Evolutionary conservation across 1,140 invertebrate species (phyloP), one percentile per base, ranked within the genome.

Genomic region (Zophobas morio): DNA sequence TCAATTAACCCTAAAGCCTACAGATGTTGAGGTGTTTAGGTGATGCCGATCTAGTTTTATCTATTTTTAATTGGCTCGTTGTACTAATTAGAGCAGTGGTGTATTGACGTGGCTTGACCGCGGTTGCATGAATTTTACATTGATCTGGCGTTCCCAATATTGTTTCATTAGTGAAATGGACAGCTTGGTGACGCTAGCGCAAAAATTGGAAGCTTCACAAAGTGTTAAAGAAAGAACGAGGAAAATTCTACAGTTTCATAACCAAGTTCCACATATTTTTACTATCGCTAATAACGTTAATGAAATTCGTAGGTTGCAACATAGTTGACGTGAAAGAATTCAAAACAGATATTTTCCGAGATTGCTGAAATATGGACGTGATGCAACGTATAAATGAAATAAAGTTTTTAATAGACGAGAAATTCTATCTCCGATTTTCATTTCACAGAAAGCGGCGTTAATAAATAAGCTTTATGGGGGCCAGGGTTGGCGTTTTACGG

Each of bases 271-370:
- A n/a, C 20, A 33, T n/a, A 6, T 33, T 57, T 57, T 60, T 60
- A 60, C 37, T 60, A 60, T 60, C 56, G 56, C 56, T 60, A 60
- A 60, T 60, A 60, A 8, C 56, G 56, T 60, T 60, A 60, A 60
- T 39, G 33, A 60, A 54, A 60, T 39, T 39, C 56, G 34, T 36
- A 60, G 56, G 36, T 60, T 60, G 56, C 56, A n/a, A 60, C 56
- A 60, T 6, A n/a, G 56, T 53, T 39, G 35, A 60, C 56, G 56
- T 60, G 56, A 60, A 60, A 60, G 56, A 60, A 60, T 60, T 60
- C 35, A 60, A 1, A 60, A 34, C 34, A 57, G 54, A 5, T 57
- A 34, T 57, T 57, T 57, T 57, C 54, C 20, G 34, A 57, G 54
- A 35, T 57, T 46, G 34, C 54, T 35, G 54, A 20, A 33, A 33